Evolutionary conservation across 2,888 invertebrate genomes (phyloP), one percentile per base, ranked within the genome.

Genomic region (Rhopalosiphum nymphaeae): DNA sequence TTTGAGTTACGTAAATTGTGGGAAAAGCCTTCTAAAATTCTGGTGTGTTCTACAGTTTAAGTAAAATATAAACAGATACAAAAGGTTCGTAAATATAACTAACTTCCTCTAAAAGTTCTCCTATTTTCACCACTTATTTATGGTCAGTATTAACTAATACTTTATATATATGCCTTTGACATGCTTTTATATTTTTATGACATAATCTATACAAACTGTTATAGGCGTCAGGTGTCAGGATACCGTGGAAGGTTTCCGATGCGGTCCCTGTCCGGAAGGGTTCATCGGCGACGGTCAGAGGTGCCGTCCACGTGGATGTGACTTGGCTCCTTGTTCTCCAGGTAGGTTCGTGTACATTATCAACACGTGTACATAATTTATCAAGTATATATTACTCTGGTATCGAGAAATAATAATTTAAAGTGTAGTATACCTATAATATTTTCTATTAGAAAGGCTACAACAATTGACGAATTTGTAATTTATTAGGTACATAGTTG

Each of bases 241-340:
- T 94, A 95, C 95, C 3, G 95, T 95, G 1, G 95, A 95, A 89
- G 95, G 95, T 42, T 95, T 96, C 95, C 96, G 97, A 95, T 98
- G 98, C 96, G 98, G 97, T n/a, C 96, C 97, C 9, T 98, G 98
- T 96, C 98, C 98, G 16, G 95, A 96, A 56, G 98, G 98, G 92
- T 97, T 97, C 95, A 96, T 97, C 94, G 98, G 98, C 78, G 97
- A 98, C 96, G 98, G 98, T 11, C 96, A 97, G 95, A 96, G 96
- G n/a, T 98, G 98, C 95, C 95, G 96, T 36, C 96, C 96, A 94
- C 96, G 97, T 95, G 97, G 97, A 84, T 98, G 98, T 96, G 96
- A 97, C 94, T 96, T 96, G 94, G 96, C 97, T 95, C 98, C 98
- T 0, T 99, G 99, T 95, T 97, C 97, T 95, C 96, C 97, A 95